Evolutionary conservation across 2,888 invertebrate genomes (phyloP), one percentile per base, ranked within the genome.

Genomic region (Sarcophaga carnaria): DNA sequence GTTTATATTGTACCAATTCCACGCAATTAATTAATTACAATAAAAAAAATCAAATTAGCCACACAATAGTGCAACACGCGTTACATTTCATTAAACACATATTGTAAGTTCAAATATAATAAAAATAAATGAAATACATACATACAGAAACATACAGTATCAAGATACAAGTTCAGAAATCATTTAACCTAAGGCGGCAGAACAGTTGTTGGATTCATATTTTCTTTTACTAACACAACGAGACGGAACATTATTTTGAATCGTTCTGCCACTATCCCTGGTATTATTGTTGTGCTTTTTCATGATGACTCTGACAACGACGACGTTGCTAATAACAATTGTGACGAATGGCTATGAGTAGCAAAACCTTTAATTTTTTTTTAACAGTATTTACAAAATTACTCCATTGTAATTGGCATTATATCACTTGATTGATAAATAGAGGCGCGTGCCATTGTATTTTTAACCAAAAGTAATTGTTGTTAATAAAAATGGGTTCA

Each of bases 391-490:
- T 72, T 71, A 72, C 60, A 80, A 72, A 76, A 76, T 67, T 76
- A 54, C 63, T 83, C 59, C 77, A 83, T 74, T 83, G 80, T 82
- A 69, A 66, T 82, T 14, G 8, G 4, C 12, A 49, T 63, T 47
- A 45, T 25, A 69, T 78, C 12, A 14, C 47, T 63, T 71, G 4
- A 12, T 27, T 25, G 22, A 49, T 62, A 76, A 20, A n/a, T 72
- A 49, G 69, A 77, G 83, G 47, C 86, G 86, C 86, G 86, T 86
- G 86, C 86, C 86, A 72, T 5, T 25, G n/a, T 12, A 17, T 76
- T 67, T 67, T 80, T 4, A 49, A 49, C 4, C 49, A 49, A 49
- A 49, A 49, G 14, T 14, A 49, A 8, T 37, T 37, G 37, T 37
- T 37, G 37, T 37, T 37, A 37, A 8, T 37, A 8, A 37, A 6